Evolutionary conservation across 2,797 vertebrate species (phyloP).

Genomic region (Delichon dasypus): DNA sequence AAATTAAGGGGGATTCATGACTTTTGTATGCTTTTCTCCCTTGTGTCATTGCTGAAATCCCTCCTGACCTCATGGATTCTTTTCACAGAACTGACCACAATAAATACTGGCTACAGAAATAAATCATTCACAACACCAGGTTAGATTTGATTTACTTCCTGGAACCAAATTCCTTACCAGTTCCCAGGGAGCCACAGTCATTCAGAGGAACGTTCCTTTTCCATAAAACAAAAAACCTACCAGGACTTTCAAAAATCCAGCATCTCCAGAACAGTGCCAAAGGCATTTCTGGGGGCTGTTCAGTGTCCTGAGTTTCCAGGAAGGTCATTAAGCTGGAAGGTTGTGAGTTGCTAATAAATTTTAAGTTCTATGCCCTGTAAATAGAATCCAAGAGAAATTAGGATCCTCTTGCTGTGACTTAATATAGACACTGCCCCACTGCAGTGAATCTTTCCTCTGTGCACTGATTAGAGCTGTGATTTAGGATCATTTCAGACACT

Average conservation of each 20-base stretch:
- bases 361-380: neutral
- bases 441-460: neutral
- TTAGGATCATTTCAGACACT: neutral
- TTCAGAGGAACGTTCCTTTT: neutral
- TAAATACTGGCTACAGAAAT: neutral
- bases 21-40: accelerated
- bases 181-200: neutral
- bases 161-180: neutral
- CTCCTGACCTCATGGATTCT: neutral
- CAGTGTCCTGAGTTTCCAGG: neutral
- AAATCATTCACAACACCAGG: neutral
- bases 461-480: neutral
- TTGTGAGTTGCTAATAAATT: neutral
- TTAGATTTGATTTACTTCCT: neutral
- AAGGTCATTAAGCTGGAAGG: neutral
- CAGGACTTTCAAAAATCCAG: neutral
- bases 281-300: neutral
- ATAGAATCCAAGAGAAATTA: neutral
- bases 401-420: neutral
- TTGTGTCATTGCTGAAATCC: neutral
- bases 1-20: neutral
- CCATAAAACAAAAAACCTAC: neutral
- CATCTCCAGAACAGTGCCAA: neutral
- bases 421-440: neutral
- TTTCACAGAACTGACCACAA: neutral